Evolutionary conservation across 2,113 vertebrate genomes (phyloP).

Genomic region (Camelus dromedarius): DNA sequence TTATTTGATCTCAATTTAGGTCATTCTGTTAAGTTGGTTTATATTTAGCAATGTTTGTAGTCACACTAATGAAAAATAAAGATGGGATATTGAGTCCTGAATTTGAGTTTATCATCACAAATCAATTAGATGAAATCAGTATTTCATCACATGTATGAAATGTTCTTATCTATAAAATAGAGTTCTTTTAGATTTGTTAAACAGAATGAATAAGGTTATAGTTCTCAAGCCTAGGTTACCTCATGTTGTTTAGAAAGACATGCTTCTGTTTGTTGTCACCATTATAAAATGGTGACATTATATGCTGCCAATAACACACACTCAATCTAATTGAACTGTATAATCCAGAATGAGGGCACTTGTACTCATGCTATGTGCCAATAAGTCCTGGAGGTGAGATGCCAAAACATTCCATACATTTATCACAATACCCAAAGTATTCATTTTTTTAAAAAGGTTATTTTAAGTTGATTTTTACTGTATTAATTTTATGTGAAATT

Average conservation of each 20-base stretch:
- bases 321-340: not conserved
- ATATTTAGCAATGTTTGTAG: not conserved
- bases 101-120: slow-evolving; percentile 8
- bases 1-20: slow-evolving; percentile 15
- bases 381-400: not conserved
- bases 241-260: not conserved
- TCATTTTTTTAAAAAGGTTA: not conserved
- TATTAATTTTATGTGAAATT: not conserved
- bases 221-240: not conserved
- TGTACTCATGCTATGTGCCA: not conserved
- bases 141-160: not conserved
- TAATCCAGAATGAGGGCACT: not conserved
- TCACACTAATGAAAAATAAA: not conserved
- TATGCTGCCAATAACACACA: not conserved
- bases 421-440: not conserved
- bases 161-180: not conserved
- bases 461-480: not conserved
- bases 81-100: not conserved
- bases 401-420: not conserved
- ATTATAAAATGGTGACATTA: not conserved
- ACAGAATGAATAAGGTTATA: not conserved
- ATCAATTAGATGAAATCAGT: not conserved
- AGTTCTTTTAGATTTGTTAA: not conserved
- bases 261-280: not conserved
- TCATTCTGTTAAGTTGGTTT: not conserved